A percentile compares a stretch with the other conserved stretches of the same genome.
These are phyloP conservation scores for Dendroctonus valens DNA, from an alignment of 1,140 invertebrate genomes.

Conservation along the genomic window DNA sequence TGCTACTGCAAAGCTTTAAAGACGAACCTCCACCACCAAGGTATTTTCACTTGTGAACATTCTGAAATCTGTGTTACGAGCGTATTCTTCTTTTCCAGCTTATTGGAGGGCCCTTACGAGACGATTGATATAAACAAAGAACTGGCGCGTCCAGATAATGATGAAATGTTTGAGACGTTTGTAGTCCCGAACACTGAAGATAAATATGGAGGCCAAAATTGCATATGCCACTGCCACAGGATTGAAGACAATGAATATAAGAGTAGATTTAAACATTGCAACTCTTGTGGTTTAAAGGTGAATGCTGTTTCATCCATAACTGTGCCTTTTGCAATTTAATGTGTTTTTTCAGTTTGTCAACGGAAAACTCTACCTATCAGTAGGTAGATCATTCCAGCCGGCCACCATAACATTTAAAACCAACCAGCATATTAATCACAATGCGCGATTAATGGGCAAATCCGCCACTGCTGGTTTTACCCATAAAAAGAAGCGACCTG, in stretches of 20 bases:
- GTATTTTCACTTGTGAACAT: conserved; percentile 52
- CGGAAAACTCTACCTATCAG: conserved; percentile 71
- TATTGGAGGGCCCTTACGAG: conserved; percentile 51
- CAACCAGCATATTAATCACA: conserved; percentile 40
- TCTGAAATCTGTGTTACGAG: not conserved
- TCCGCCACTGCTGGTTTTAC: conserved; percentile 11
- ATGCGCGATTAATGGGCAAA: conserved; percentile 38
- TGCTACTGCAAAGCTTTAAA: conserved; percentile 74
- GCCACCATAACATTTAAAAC: conserved; percentile 61
- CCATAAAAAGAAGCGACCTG: conserved; percentile 39
- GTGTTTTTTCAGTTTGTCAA: conserved; percentile 63
- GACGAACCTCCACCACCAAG: conserved; percentile 69
- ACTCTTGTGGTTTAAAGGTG: conserved; percentile 62
- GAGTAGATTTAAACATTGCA: conserved; percentile 59
- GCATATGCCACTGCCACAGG: conserved; percentile 62
- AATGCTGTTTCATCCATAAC: not conserved
- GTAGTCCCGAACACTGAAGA: conserved; percentile 55
- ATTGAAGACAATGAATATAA: conserved; percentile 53
- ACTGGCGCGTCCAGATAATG: conserved; percentile 51
- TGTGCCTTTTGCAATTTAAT: conserved; percentile 3
- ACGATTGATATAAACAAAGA: conserved; percentile 55
- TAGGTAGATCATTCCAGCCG: conserved; percentile 63
- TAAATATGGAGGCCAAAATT: conserved; percentile 61
- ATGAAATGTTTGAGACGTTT: conserved; percentile 54
- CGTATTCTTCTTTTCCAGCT: conserved; percentile 35